Evolutionary conservation across 2,113 vertebrate species (phyloP).

Genomic region (Pimephales promelas): DNA sequence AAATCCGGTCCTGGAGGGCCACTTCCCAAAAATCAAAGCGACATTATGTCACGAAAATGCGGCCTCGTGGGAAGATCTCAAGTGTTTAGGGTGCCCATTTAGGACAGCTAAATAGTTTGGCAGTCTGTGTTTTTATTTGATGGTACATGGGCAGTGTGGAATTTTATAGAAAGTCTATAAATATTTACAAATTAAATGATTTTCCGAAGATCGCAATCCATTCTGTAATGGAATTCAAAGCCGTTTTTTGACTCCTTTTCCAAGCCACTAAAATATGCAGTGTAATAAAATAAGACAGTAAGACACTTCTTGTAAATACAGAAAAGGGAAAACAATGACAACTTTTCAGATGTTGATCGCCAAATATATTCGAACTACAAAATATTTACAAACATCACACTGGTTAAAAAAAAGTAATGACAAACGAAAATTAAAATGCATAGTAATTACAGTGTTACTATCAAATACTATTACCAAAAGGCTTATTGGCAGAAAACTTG

Average conservation of each 20-base stretch:
- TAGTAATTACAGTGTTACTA: neutral
- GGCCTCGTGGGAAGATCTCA: no score
- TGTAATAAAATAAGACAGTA: neutral
- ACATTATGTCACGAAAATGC: no score
- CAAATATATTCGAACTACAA: conserved; percentile 34
- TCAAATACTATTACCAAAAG: conserved; percentile 9
- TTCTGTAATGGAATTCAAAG: neutral
- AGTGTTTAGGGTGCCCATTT: no score
- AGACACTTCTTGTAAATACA: neutral
- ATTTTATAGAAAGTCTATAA: neutral
- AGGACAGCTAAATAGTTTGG: neutral
- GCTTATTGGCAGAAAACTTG: neutral
- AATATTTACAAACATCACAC: conserved; percentile 27
- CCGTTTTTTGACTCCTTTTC: neutral
- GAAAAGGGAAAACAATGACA: neutral
- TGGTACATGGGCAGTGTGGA: neutral
- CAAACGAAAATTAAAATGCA: neutral
- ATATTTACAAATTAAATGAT: neutral
- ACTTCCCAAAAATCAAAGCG: no score
- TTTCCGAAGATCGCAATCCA: neutral
- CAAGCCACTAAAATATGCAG: neutral
- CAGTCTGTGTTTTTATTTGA: neutral
- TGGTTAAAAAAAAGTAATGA: conserved; percentile 27
- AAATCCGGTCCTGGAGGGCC: no score
- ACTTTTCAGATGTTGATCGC: neutral